phyloP scores from a whole-genome alignment of 2,113 vertebrate species.

The Calidris pugnax region DNA sequence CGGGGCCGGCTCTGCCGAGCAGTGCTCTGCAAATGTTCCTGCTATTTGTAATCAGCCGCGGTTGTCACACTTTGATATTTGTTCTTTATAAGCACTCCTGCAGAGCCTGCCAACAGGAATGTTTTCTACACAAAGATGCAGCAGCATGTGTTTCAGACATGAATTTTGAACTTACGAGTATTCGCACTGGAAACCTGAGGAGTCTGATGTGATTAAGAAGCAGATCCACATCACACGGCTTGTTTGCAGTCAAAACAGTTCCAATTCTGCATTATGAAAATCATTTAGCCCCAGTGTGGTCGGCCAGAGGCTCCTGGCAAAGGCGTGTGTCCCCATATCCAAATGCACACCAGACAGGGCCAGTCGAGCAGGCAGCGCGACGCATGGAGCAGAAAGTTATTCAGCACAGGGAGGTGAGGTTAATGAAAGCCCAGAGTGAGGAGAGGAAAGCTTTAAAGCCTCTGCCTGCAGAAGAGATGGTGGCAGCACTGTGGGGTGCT shows the following conservation, averaged over 20 bases:
- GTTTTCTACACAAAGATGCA: conserved; percentile 63
- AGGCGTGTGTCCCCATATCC: background rate
- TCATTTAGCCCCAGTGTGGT: background rate
- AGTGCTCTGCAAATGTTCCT: conserved; percentile 57
- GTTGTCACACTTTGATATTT: conserved; percentile 66
- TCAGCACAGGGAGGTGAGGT: background rate
- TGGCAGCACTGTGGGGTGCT: background rate
- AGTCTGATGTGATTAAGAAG: conserved; percentile 59
- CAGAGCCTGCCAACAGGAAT: conserved; percentile 62
- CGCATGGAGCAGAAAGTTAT: background rate
- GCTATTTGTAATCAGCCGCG: conserved; percentile 59
- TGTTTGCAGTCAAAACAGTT: conserved; percentile 34
- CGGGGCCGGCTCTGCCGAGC: conserved; percentile 3
- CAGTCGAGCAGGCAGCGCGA: rapidly evolving
- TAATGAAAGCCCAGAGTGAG: background rate
- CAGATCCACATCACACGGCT: background rate
- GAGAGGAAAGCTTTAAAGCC: background rate
- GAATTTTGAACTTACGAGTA: conserved; percentile 34
- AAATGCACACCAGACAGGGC: background rate
- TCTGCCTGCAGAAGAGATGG: background rate
- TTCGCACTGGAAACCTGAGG: conserved; percentile 33
- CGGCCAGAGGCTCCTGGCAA: background rate
- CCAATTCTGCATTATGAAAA: background rate
- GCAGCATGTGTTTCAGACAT: conserved; percentile 57
- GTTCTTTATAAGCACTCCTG: conserved; percentile 62